A percentile compares a stretch with the other conserved stretches of the same genome.
Conservation (phyloP, 1,140 invertebrate species). For the Wasmannia auropunctata region DNA sequence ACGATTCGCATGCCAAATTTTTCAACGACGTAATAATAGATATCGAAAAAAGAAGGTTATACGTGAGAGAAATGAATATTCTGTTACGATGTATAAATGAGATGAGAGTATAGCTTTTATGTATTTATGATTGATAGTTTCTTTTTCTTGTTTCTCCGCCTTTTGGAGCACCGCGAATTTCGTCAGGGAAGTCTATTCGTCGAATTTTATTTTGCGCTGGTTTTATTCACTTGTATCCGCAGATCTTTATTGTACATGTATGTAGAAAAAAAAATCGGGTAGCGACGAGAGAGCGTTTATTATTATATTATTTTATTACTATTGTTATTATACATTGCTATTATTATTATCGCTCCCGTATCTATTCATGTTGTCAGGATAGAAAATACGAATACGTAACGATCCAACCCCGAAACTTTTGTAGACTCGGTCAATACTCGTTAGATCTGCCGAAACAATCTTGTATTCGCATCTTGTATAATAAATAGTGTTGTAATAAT, state of each 20-base stretch:
- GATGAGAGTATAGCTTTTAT: slow-evolving; percentile 19
- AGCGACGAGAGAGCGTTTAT: slow-evolving; percentile 29
- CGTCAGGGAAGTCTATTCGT: slow-evolving; percentile 37
- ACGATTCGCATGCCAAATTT: slow-evolving; percentile 59
- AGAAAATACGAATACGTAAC: slow-evolving; percentile 46
- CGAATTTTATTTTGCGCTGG: slow-evolving; percentile 24
- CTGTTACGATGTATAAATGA: slow-evolving; percentile 38
- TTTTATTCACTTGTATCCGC: slow-evolving; percentile 61
- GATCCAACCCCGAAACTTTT: slow-evolving; percentile 60
- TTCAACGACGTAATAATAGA: slow-evolving; percentile 45
- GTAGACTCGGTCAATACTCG: slow-evolving; percentile 68
- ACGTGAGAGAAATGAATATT: slow-evolving; percentile 32
- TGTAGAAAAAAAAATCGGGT: slow-evolving; percentile 44
- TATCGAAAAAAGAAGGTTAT: slow-evolving; percentile 13
- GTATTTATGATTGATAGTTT: slow-evolving; percentile 26
- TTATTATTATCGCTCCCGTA: slow-evolving; percentile 39
- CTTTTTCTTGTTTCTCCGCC: slow-evolving; percentile 5
- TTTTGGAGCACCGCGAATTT: slow-evolving; percentile 32
- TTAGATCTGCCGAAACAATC: slow-evolving; percentile 65
- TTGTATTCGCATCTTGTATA: slow-evolving; percentile 65
- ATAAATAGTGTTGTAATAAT: slow-evolving; percentile 67
- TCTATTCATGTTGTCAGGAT: slow-evolving; percentile 34
- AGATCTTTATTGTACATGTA: slow-evolving; percentile 42
- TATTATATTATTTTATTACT: slow-evolving; percentile 41
- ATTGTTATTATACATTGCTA: slow-evolving; percentile 37